Base-by-base conservation (phyloP, 2,888 invertebrate species). In the Troilus luridus region DNA sequence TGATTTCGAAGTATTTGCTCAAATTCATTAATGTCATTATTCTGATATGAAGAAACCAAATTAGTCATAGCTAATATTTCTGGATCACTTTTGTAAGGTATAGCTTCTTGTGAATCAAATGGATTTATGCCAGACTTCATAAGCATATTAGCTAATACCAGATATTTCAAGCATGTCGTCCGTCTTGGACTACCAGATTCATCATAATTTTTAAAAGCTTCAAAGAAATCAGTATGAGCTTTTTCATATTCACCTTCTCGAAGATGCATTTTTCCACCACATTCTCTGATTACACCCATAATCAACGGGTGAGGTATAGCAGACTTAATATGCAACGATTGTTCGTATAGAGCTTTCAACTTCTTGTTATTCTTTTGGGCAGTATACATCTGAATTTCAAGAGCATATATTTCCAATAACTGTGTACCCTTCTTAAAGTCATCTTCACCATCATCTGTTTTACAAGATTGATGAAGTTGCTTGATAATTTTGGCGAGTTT, bases 111-210 rank as follows among this genome's bases (percentile, higher is more conserved):
- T 0, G 99, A 99, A 95, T 99, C 99, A 94, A 99, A 99, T 0
- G 99, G 99, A 95, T 99, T 99, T 93, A 99, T 99, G 72, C 98
- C 99, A 10, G 99, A 99, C 94, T 99, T 99, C 98, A 99, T 99
- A 93, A 99, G 98, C 99, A 99, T 99, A 94, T 99, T 99, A n/a
- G 99, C 99, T 93, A 99, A 95, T 77, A 99, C 99, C 93, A 99
- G 95, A 94, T 99, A 99, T 94, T 99, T 99, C 91, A 99, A 95
- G 94, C 99, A 99, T 0, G 99, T 99, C 59, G 99, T 99, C 92
- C 99, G 95, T 93, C 99, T 95, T 24, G 98, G 98, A 93, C 98
- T 98, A 67, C 99, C 99, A 21, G 98, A 99, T 95, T 99, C 99
- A 95, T 99, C 99, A 94, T 99, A 99, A 94, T 99, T 99, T 95